Evolutionary conservation across 2,797 vertebrate genomes (phyloP), one percentile per base, ranked within the genome.

Genomic region (Sylvilagus floridanus): DNA sequence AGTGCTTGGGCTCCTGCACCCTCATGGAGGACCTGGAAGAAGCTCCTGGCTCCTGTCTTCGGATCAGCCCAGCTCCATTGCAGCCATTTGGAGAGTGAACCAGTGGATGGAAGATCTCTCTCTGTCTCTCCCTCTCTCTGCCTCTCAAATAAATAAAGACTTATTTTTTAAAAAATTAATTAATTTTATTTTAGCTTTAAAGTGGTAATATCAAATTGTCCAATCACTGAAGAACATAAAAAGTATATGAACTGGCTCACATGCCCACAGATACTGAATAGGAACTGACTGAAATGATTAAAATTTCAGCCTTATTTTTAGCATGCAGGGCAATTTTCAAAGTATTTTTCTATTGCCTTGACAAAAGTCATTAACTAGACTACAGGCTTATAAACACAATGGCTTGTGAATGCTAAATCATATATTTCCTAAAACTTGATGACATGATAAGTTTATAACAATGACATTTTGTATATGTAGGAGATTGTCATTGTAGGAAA

Each of bases 181-280:
- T 84, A 54, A 75, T 76, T 86, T 32, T 47, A 32, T 76, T 87
- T 86, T 47, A 85, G 30, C 57, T 87, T 86, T 65, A 77, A 85
- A 72, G 69, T 72, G 22, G 32, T 81, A 14, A 19, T 91, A 28
- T 83, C 75, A 30, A 93, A 68, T n/a, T 88, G 57, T 52, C 75
- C 37, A 52, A 65, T 93, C 32, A 30, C 30, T 19, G 47, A 81
- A 79, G 73, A 84, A 88, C 91, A 85, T 89, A 85, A 84, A 81
- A 22, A 85, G 68, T 42, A 28, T 5, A 54, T 57, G 16, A 81
- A 30, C 26, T 71, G 42, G 26, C 16, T 63, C 57, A 72, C 7
- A 30, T 42, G 28, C 60, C 71, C 26, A 54, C n/a, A 68, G 47
- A 78, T 37, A 35, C 28, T 69, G 30, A 66, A 77, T 30, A 35